These are phyloP conservation scores for Diachasma alloeum DNA, from an alignment of 1,140 invertebrate genomes.

Conservation along the genomic window DNA sequence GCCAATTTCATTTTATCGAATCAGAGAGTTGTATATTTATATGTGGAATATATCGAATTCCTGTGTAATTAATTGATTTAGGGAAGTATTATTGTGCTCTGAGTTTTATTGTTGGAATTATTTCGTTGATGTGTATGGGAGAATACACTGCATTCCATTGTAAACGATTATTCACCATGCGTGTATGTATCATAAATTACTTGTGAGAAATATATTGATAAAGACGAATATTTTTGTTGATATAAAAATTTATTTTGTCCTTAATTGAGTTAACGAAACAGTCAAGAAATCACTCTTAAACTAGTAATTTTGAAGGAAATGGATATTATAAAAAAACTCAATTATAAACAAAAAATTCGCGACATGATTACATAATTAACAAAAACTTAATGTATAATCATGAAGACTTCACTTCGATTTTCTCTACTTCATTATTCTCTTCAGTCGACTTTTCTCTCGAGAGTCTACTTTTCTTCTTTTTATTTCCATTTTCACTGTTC, in stretches of 20 bases:
- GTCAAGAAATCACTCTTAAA: background rate
- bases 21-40: background rate
- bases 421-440: background rate
- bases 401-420: background rate
- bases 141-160: constrained; percentile 44
- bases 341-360: too few relatives aligned
- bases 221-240: background rate
- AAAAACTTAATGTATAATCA: background rate
- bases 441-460: background rate
- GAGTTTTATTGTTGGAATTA: constrained; percentile 22
- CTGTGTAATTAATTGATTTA: background rate
- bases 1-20: background rate
- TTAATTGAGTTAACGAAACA: background rate
- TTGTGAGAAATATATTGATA: constrained; percentile 11
- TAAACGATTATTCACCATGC: constrained; percentile 1
- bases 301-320: background rate
- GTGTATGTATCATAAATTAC: background rate
- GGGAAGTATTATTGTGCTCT: constrained; percentile 52
- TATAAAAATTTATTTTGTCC: background rate
- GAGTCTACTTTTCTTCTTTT: background rate
- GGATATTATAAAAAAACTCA: too few relatives aligned
- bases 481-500: background rate
- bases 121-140: constrained; percentile 35
- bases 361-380: too few relatives aligned
- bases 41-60: background rate